Percentiles rank a stretch among this genome's conserved stretches.
These are phyloP conservation scores for Caenorhabditis sp. DNA, from an alignment of 2,888 invertebrate species.

Conservation along the genomic window DNA sequence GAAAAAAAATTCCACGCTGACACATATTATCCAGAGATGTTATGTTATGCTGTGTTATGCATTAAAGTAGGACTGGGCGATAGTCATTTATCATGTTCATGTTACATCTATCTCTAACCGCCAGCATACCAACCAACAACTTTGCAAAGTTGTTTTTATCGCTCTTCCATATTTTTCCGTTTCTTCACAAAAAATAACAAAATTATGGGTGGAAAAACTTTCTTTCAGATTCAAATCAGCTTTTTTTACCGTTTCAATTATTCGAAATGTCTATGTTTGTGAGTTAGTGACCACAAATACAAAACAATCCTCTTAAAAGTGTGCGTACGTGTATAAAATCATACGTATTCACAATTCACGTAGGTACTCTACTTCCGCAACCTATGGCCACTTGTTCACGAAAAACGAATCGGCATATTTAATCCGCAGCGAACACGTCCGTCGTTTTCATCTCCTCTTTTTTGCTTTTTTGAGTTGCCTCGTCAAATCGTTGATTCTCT, in stretches of 20 bases:
- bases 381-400: neutral
- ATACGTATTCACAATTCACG: neutral
- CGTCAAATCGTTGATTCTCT: constrained; percentile 56
- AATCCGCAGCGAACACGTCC: constrained; percentile 18
- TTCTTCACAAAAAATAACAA: too few species aligned
- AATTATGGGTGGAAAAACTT: too few species aligned
- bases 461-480: constrained; percentile 4
- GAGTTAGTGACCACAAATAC: too few species aligned
- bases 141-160: too few species aligned
- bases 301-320: neutral
- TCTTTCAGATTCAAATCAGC: too few species aligned
- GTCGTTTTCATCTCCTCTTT: too few species aligned
- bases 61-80: constrained; percentile 2
- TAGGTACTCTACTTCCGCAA: neutral
- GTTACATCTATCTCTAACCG: neutral
- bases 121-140: too few species aligned
- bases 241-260: too few species aligned
- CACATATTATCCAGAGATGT: too few species aligned
- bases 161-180: too few species aligned
- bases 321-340: neutral
- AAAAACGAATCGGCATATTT: constrained; percentile 19
- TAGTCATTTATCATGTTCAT: constrained; percentile 8
- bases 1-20: too few species aligned
- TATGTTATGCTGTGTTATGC: constrained; percentile 26
- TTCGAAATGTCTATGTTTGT: too few species aligned